phyloP scores from a whole-genome alignment of 1,140 invertebrate genomes.

The Antheraea pernyi region DNA sequence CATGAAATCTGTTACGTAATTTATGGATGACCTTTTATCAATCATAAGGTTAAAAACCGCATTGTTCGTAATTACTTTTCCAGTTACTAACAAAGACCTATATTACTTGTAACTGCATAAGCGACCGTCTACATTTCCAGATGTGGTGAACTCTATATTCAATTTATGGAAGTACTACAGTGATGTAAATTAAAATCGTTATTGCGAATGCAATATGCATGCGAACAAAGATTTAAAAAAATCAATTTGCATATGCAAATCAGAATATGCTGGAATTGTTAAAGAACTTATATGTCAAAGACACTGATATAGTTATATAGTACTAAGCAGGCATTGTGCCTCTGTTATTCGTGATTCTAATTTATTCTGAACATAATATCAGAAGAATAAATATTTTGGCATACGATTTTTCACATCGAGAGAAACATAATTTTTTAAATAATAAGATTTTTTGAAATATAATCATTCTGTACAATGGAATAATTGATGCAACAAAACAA shows the following conservation, averaged over 20 bases:
- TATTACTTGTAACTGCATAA: not conserved
- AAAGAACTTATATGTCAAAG: not conserved
- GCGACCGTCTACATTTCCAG: conserved; percentile 24
- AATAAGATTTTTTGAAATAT: too few species aligned
- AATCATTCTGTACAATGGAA: too few species aligned
- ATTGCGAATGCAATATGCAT: not conserved
- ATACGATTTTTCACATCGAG: too few species aligned
- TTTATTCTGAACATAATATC: too few species aligned
- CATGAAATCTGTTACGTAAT: too few species aligned
- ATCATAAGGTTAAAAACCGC: conserved; percentile 7
- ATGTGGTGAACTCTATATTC: conserved; percentile 15
- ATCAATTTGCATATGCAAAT: not conserved
- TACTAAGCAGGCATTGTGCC: not conserved
- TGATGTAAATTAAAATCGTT: not conserved
- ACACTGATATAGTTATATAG: not conserved
- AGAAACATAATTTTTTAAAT: too few species aligned
- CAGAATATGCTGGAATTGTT: not conserved
- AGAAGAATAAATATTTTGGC: too few species aligned
- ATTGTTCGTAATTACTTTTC: conserved; percentile 28
- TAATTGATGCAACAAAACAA: too few species aligned
- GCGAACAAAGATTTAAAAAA: not conserved
- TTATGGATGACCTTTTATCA: not conserved
- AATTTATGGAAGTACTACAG: conserved; percentile 4
- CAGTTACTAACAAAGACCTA: conserved; percentile 19
- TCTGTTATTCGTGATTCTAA: too few species aligned